Percentiles rank a stretch among this genome's conserved stretches.
These are phyloP conservation scores for Catharus ustulatus DNA, from an alignment of 2,797 vertebrate genomes.

Conservation along the genomic window DNA sequence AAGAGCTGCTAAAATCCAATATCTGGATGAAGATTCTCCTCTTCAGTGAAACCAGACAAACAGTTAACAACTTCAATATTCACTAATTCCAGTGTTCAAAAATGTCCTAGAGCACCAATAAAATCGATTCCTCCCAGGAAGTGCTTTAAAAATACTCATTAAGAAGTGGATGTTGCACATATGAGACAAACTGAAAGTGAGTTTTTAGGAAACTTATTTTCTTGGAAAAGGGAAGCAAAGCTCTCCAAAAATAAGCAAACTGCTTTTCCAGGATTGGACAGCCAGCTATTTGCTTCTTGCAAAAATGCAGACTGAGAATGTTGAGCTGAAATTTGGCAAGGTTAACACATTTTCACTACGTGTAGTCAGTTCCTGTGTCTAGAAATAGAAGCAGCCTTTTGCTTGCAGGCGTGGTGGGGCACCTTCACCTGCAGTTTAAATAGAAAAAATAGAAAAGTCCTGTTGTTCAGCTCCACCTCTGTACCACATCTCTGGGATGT, in stretches of 20 bases:
- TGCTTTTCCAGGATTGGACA: neutral
- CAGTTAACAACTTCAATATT: neutral
- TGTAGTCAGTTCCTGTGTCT: neutral
- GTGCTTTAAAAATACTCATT: slow-evolving; percentile 7
- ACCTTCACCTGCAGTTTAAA: slow-evolving; percentile 3
- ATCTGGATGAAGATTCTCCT: neutral
- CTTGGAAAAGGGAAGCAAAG: neutral
- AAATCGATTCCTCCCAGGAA: neutral
- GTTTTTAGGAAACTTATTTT: neutral
- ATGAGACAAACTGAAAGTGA: neutral
- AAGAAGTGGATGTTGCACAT: neutral
- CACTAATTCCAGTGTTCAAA: neutral
- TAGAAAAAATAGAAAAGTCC: neutral
- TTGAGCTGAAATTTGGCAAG: slow-evolving; percentile 8
- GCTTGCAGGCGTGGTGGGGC: neutral
- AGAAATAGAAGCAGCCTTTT: slow-evolving; percentile 17
- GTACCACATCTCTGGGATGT: neutral
- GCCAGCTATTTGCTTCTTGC: neutral
- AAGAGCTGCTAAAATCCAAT: neutral
- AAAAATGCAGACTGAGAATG: neutral
- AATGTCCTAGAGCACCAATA: neutral
- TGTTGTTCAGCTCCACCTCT: neutral
- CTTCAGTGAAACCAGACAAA: neutral
- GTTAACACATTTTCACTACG: neutral
- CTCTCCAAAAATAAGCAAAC: neutral